Conservation (phyloP, 2,113 vertebrate genomes). For the Silurus asotus region DNA sequence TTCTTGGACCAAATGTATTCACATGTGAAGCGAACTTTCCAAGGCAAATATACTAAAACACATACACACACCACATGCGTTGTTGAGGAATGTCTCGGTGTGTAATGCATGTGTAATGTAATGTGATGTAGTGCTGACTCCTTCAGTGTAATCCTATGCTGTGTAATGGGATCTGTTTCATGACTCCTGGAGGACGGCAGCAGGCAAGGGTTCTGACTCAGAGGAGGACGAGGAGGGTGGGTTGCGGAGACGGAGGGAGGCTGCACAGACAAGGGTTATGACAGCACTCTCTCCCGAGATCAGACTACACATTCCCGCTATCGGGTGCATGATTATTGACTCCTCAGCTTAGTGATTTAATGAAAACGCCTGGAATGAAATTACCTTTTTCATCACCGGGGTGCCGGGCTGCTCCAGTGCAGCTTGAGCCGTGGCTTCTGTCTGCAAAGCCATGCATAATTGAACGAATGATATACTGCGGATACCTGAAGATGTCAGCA, state of each 20-base stretch:
- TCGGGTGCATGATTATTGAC: constrained; percentile 48
- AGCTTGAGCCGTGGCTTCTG: not conserved
- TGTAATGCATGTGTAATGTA: constrained; percentile 40
- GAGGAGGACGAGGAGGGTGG: not conserved
- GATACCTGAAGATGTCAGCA: constrained; percentile 34
- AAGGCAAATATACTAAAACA: not conserved
- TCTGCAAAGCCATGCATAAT: constrained; percentile 22
- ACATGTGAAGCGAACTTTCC: constrained; percentile 5
- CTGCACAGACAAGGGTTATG: constrained; percentile 24
- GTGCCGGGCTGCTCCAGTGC: not conserved
- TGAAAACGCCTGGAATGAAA: constrained; percentile 46
- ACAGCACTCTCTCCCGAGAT: constrained; percentile 35
- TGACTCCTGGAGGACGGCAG: constrained; percentile 23
- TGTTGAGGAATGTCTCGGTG: constrained; percentile 15
- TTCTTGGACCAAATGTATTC: constrained; percentile 2
- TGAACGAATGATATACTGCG: constrained; percentile 23
- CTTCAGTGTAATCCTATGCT: constrained; percentile 32
- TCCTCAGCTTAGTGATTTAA: constrained; percentile 48
- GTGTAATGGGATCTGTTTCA: constrained; percentile 49
- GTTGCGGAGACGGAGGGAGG: no score
- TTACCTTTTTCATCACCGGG: constrained; percentile 44
- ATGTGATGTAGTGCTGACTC: constrained; percentile 42
- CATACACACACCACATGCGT: constrained; percentile 19
- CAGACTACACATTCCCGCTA: constrained; percentile 33
- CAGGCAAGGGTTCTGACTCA: constrained; percentile 4